Evolutionary conservation across 2,113 vertebrate genomes (phyloP), one percentile per base, ranked within the genome.

Genomic region (Xiphophorus hellerii): DNA sequence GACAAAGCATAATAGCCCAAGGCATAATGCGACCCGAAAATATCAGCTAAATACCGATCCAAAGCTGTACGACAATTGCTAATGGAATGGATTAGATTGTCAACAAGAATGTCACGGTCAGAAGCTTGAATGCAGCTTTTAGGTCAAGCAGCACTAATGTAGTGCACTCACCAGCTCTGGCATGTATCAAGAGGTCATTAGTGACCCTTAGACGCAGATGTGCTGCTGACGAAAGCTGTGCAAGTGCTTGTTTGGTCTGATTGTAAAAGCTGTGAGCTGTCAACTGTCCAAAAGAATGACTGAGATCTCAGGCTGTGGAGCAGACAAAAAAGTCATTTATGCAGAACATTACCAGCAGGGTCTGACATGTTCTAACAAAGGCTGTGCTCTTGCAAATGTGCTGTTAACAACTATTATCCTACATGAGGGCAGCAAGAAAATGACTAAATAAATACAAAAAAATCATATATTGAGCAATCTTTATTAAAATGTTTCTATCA

Each of bases 241-340:
- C 66, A 51, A 77, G 69, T 62, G 48, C 42, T 74, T 77, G 63
- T 76, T 78, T 67, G 22, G 44, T 63, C 35, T 71, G 64, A 62
- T 62, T 73, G 25, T 73, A 51, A 79, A 78, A 87, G 64, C 77
- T 78, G 61, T 29, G 67, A 75, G 69, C 75, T 69, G 81, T 33
- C n/a, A 13, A 39, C 5, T 31, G 48, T 42, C 48, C 48, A 64
- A 25, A 51, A 61, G 27, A 73, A 7, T 48, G 27, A 72, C 8
- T n/a, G 28, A 69, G 25, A 37, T 70, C 28, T 75, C 29, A 54
- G 66, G 51, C 62, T 14, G 3, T 37, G 44, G 62, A 75, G 51
- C 13, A 60, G 8, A 64, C 62, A 58, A 79, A 14, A 44, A 39
- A 66, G 37, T 13, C 31, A 73, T 66, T 80, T 80, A 44, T 2